Percentiles rank a stretch among this genome's conserved stretches.
Conservation (phyloP, 2,113 vertebrate genomes). For the Cygnus buccinator region DNA sequence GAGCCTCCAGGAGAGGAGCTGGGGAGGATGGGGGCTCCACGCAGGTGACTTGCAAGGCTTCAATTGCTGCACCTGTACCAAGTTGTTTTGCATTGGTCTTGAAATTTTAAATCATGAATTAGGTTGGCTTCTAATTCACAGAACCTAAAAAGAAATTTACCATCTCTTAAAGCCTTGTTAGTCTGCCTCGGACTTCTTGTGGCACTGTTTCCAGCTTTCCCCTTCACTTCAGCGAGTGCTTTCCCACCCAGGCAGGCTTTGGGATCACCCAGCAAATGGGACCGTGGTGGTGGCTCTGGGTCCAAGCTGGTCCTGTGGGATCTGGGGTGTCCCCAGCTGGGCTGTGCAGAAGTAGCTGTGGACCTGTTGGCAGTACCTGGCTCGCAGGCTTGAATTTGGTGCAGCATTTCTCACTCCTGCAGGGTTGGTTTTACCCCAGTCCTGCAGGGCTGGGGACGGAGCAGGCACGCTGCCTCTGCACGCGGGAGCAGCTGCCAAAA, state of each 20-base stretch:
- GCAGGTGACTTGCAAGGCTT: neutral
- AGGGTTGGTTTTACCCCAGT: neutral
- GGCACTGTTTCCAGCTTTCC: neutral
- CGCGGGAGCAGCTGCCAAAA: neutral
- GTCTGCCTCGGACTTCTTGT: neutral
- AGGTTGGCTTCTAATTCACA: conserved; percentile 26
- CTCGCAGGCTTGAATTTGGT: accelerated
- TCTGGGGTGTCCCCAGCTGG: accelerated
- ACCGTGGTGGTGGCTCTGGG: neutral
- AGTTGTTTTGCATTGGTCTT: neutral
- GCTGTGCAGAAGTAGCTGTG: neutral
- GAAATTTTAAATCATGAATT: conserved; percentile 29
- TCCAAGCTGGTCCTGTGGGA: neutral
- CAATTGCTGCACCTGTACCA: conserved; percentile 26
- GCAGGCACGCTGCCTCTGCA: neutral
- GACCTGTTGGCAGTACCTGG: neutral
- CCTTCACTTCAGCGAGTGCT: neutral
- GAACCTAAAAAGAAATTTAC: neutral
- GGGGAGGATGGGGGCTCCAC: neutral
- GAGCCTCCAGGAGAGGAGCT: neutral
- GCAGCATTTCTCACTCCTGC: accelerated
- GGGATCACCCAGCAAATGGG: neutral
- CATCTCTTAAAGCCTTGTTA: neutral
- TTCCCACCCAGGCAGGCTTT: neutral
- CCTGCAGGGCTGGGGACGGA: neutral